Base-by-base conservation (phyloP, 2,888 invertebrate genomes). In the Melanargia galathea region DNA sequence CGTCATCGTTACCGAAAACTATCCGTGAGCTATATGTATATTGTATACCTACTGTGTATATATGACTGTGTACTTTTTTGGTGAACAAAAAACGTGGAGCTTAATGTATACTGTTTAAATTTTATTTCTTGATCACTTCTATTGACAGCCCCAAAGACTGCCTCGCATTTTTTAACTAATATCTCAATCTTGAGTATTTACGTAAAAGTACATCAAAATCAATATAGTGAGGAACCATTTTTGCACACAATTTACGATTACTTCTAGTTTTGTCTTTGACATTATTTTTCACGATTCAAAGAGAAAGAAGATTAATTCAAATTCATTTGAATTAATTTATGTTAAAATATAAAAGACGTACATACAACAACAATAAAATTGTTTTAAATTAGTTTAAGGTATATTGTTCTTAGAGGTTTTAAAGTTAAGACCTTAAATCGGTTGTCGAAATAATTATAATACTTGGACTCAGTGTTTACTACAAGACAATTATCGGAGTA, bases 401-500 rank as follows among this genome's bases (percentile, higher is more conserved):
- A 16, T 7, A 11, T 13, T 35, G 13, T 13, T 13, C 18, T 5
- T 11, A 20, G 35, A 52, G 18, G 11, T n/a, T 35, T 18, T 13
- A 0, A 1, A 2, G 6, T 52, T 52, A 35, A 20, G 35, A 35
- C 6, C 11, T 33, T 4, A 20, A 52, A 55, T 16, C 5, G 8
- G 20, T 40, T 40, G 55, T n/a, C n/a, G n/a, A n/a, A n/a, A 1
- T n/a, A 8, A 40, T 40, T 11, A n/a, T 24, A 22, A 38, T 22
- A 8, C 8, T 13, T 40, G 10, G 24, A 7, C 13, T 35, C 7
- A 16, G 10, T 24, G 40, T 40, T 33, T 52, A 45, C 60, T 20
- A 60, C 40, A 48, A 33, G 35, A 60, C 63, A 63, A 66, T 66
- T 59, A 66, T 58, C 58, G 35, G 8, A 52, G 63, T 48, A 55